phyloP scores from a whole-genome alignment of 2,797 vertebrate species.

The Crypturellus tataupa region DNA sequence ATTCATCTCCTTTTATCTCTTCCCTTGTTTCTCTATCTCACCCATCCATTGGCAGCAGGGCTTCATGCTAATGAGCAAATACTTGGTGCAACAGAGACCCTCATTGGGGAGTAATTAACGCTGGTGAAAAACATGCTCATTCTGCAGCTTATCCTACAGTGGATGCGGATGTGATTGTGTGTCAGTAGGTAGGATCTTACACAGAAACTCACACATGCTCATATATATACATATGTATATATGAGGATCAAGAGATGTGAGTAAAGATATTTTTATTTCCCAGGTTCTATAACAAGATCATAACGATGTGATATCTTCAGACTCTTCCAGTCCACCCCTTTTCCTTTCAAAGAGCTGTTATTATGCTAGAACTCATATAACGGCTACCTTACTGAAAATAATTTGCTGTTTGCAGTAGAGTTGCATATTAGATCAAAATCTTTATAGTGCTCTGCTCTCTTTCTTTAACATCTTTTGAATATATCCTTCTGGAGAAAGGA shows the following conservation, averaged over 20 bases:
- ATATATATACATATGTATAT: not conserved
- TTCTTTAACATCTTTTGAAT: not conserved
- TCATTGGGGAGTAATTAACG: conserved; percentile 22
- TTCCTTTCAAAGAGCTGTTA: not conserved
- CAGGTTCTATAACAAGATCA: not conserved
- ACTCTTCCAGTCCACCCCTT: not conserved
- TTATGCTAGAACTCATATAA: not conserved
- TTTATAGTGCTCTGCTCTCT: not conserved
- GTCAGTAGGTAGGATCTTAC: not conserved
- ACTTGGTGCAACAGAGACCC: not conserved
- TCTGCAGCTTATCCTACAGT: not conserved
- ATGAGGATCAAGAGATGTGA: not conserved
- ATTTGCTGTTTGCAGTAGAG: not conserved
- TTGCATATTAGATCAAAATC: not conserved
- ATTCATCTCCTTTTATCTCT: conserved; percentile 22
- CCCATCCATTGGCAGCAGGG: not conserved
- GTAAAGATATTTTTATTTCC: not conserved
- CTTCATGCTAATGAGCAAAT: conserved; percentile 9
- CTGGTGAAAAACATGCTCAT: not conserved
- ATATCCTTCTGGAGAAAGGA: not conserved
- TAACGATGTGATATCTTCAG: not conserved
- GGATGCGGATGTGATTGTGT: not conserved
- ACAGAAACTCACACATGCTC: too few relatives aligned
- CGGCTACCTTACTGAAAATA: not conserved
- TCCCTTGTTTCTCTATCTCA: not conserved